Conservation (phyloP, 35 echinoderm and acorn worm genomes). For the Lytechinus variegatus region DNA sequence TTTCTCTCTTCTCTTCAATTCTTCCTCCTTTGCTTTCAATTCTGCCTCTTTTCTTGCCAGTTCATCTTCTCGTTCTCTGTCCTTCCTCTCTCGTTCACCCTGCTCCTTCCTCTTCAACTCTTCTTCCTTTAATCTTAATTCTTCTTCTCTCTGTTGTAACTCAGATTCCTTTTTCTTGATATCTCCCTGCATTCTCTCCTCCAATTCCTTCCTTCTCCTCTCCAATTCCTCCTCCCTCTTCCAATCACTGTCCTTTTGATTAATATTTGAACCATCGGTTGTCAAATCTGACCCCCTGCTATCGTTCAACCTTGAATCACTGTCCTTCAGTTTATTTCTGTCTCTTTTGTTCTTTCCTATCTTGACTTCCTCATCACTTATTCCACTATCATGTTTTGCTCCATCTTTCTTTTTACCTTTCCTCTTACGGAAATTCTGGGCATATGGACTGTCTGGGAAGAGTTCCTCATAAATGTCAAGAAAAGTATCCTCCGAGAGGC, state of each 20-base stretch:
- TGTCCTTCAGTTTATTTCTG: constrained; percentile 19
- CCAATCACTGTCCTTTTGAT: constrained; percentile 30
- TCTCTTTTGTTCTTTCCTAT: constrained; percentile 39
- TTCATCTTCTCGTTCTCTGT: constrained; percentile 57
- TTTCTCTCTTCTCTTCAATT: constrained; percentile 28
- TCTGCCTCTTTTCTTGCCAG: constrained; percentile 50
- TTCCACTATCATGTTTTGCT: constrained; percentile 80
- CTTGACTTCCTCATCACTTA: constrained; percentile 72
- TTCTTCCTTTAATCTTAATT: constrained; percentile 48
- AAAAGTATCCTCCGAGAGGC: constrained; percentile 65
- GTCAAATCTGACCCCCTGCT: constrained; percentile 38
- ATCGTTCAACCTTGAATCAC: constrained; percentile 45
- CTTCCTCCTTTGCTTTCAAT: constrained; percentile 49
- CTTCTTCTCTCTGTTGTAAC: constrained; percentile 42
- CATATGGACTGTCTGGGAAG: constrained; percentile 69
- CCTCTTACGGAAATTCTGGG: constrained; percentile 49
- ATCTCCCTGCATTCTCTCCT: constrained; percentile 38
- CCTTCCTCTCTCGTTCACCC: constrained; percentile 48
- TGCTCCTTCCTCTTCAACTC: constrained; percentile 53
- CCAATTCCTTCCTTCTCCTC: constrained; percentile 45
- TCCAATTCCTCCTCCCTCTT: constrained; percentile 52
- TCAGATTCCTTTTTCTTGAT: constrained; percentile 49
- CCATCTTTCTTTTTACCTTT: constrained; percentile 69
- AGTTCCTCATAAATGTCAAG: constrained; percentile 79
- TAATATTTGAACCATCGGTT: neutral